phyloP scores from a whole-genome alignment of 2,888 invertebrate genomes.

The Lepidochrysops patricia region DNA sequence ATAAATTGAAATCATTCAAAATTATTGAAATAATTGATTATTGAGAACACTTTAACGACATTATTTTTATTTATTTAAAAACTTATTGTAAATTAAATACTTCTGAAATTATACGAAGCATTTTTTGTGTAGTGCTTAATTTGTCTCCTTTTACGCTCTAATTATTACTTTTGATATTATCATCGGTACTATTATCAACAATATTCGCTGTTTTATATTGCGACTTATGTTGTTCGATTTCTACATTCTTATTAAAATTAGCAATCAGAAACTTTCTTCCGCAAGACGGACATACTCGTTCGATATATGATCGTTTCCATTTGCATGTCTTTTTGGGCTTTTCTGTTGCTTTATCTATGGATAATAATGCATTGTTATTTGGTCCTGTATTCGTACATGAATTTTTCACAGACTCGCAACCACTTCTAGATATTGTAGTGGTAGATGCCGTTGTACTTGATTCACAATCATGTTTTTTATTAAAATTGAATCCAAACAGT shows the following conservation, averaged over 20 bases:
- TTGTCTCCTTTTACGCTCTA: background rate
- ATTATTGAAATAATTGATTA: background rate
- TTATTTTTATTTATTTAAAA: background rate
- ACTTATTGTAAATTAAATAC: background rate
- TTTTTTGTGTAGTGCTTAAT: background rate
- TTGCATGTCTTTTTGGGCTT: background rate
- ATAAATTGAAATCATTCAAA: no score
- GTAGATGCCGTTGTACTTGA: background rate
- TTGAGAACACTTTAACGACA: background rate
- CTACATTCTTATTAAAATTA: background rate
- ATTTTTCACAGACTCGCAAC: background rate
- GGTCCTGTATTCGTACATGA: background rate
- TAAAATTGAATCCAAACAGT: background rate
- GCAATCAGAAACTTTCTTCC: background rate
- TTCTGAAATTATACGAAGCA: background rate
- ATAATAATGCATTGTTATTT: background rate
- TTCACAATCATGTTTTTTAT: background rate
- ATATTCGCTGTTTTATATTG: background rate
- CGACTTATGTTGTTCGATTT: background rate
- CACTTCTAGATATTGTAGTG: background rate
- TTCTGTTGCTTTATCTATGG: background rate
- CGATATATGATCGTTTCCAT: background rate
- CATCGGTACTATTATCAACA: background rate
- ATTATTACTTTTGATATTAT: background rate
- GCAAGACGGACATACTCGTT: background rate